These are phyloP conservation scores for Bucorvus abyssinicus DNA, from an alignment of 2,797 vertebrate species.

Conservation along the genomic window DNA sequence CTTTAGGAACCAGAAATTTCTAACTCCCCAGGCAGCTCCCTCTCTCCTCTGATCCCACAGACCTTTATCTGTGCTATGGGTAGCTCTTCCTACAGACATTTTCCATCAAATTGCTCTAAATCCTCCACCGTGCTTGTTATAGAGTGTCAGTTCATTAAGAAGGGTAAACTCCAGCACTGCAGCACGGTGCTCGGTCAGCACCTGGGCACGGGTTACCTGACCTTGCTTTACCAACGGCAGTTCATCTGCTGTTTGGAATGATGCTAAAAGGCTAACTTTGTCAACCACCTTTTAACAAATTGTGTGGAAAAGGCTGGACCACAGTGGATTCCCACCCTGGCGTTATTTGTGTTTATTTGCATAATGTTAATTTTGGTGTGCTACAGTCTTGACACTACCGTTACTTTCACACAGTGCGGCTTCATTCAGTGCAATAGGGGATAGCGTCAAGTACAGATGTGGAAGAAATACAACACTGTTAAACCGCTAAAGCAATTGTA, in stretches of 20 bases:
- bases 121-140: background rate
- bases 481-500: slow-evolving; percentile 63
- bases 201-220: slow-evolving; percentile 26
- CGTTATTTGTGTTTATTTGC: background rate
- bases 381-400: background rate
- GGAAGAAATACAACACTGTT: slow-evolving; percentile 47
- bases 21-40: background rate
- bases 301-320: background rate
- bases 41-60: background rate
- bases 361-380: slow-evolving; percentile 40
- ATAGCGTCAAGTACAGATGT: slow-evolving; percentile 27
- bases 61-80: background rate
- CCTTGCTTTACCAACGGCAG: background rate
- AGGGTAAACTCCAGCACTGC: background rate
- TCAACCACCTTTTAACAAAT: slow-evolving; percentile 37
- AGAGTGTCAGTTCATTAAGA: slow-evolving; percentile 22
- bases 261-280: slow-evolving; percentile 34
- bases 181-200: background rate
- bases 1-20: background rate
- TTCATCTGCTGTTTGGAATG: background rate
- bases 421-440: slow-evolving; percentile 33
- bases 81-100: background rate
- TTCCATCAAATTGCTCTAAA: background rate
- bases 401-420: slow-evolving; percentile 16
- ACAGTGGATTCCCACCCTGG: background rate